Evolutionary conservation across 2,888 invertebrate species (phyloP), one percentile per base, ranked within the genome.

Genomic region (Amphipyra berbera): DNA sequence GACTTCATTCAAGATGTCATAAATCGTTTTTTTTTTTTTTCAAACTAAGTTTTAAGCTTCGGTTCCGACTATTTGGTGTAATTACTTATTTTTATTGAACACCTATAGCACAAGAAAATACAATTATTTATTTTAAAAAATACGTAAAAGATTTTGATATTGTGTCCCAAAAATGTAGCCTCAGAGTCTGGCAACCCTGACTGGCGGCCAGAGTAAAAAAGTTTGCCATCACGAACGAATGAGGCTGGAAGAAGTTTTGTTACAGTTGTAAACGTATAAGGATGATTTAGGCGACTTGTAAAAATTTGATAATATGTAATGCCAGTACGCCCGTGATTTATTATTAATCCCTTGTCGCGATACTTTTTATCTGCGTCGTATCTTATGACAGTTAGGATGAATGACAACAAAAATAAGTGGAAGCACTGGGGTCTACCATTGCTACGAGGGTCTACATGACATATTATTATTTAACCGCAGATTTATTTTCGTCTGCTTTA

Each of bases 231-330:
- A 79, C 78, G 80, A 79, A 81, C 68, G 82, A 77, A 73, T 76
- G 71, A 68, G 81, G 82, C 87, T 84, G 88, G 88, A 88, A 86
- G 76, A 88, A 90, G 84, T 91, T 91, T 84, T 84, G 88, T 86
- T 85, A 86, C 87, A 79, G 88, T 90, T 92, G 90, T 91, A 90
- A 90, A 89, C 85, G 88, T 88, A 89, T 87, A 88, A 82, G 85
- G 82, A 89, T 92, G 92, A 93, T 93, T 92, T 93, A 92, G 86
- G 82, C 79, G 83, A 89, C 84, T 91, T 90, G 79, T 82, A 80
- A 85, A 88, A 90, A 87, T 85, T 91, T 88, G 80, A 86, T 85
- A 86, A 85, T 83, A 82, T 83, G 82, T 82, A 84, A 84, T 79
- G 79, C 74, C 64, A 56, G 59, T 70, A 57, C 64, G 56, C 40